Percentiles rank a stretch among this genome's conserved stretches.
phyloP scores from a whole-genome alignment of 2,888 invertebrate species.

The Brachypalpus laphriformis region DNA sequence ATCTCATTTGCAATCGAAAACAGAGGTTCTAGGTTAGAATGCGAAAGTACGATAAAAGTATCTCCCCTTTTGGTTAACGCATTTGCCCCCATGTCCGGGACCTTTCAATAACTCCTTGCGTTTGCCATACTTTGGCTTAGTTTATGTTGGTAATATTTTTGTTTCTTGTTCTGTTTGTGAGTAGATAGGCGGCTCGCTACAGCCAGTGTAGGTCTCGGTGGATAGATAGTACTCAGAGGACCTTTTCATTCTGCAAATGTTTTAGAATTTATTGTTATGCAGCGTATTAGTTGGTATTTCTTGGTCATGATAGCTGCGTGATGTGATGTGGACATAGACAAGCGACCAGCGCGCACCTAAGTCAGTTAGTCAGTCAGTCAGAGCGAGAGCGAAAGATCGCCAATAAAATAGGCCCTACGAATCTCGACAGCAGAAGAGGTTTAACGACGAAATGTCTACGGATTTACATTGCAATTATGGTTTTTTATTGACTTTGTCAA shows the following conservation, averaged over 20 bases:
- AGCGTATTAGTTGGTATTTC: constrained; percentile 68
- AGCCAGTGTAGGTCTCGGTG: constrained; percentile 54
- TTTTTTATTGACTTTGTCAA: constrained; percentile 76
- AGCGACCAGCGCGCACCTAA: constrained; percentile 56
- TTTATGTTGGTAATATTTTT: constrained; percentile 70
- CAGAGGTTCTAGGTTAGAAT: constrained; percentile 71
- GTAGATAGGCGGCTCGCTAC: constrained; percentile 27
- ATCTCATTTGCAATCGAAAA: no score
- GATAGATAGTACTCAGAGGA: constrained; percentile 49
- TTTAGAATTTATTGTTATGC: constrained; percentile 65
- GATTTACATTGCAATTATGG: constrained; percentile 77
- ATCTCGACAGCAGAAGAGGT: constrained; percentile 18
- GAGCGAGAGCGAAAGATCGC: constrained; percentile 45
- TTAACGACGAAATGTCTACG: constrained; percentile 68
- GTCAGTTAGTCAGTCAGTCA: constrained; percentile 51
- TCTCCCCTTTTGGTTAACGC: constrained; percentile 61
- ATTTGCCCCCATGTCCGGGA: constrained; percentile 71
- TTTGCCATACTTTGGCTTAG: constrained; percentile 67
- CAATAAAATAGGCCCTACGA: constrained; percentile 51
- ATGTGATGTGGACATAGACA: constrained; percentile 68
- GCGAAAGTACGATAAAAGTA: constrained; percentile 60
- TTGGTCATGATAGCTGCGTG: constrained; percentile 68
- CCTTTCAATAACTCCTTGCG: constrained; percentile 71
- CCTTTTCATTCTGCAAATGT: constrained; percentile 61
- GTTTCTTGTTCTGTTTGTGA: constrained; percentile 57